phyloP scores from a whole-genome alignment of 2,113 vertebrate species.

The Atrichornis clamosus region DNA sequence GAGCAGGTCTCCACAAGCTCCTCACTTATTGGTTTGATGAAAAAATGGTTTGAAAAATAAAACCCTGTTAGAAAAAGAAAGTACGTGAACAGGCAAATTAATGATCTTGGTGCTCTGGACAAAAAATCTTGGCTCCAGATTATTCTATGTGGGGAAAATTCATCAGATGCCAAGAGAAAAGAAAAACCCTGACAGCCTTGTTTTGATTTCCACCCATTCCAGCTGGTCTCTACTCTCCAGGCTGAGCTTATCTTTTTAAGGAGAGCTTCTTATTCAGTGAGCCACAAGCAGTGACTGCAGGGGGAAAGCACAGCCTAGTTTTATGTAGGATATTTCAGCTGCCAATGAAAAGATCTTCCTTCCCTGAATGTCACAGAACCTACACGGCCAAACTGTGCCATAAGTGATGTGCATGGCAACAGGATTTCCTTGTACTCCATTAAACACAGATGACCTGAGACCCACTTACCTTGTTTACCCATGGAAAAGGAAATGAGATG shows the following conservation, averaged over 20 bases:
- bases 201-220: slow-evolving; percentile 28
- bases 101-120: neutral
- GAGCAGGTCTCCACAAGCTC: slow-evolving; percentile 59
- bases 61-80: neutral
- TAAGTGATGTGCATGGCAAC: neutral
- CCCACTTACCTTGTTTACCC: neutral
- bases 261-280: neutral
- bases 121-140: neutral
- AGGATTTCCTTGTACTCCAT: neutral
- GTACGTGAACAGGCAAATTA: neutral
- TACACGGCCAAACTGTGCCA: neutral
- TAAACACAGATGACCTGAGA: neutral
- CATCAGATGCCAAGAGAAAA: neutral
- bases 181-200: neutral
- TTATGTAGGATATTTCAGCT: neutral
- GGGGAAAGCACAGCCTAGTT: neutral
- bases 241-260: neutral
- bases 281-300: neutral
- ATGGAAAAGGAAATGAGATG: neutral
- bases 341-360: neutral
- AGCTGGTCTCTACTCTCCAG: neutral
- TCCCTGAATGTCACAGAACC: neutral
- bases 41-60: neutral
- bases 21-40: neutral
- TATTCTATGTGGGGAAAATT: neutral